Evolutionary conservation across 2,888 invertebrate species (phyloP).

Genomic region (Phymatocera aterrima): DNA sequence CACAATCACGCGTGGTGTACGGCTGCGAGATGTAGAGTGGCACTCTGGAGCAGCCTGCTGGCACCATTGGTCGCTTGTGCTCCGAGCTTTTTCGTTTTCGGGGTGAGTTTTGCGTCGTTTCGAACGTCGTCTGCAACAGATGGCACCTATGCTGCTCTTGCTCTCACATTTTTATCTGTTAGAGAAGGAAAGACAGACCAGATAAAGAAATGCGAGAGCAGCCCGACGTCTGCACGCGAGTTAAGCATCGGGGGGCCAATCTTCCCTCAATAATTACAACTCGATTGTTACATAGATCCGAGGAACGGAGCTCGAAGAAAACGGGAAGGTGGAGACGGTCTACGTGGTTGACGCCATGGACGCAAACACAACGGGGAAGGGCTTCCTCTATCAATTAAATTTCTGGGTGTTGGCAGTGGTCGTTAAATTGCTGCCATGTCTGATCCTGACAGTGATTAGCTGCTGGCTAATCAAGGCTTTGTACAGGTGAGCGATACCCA

Average conservation of each 20-base stretch:
- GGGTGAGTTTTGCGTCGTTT: slow-evolving; percentile 64
- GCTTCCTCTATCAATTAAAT: slow-evolving; percentile 82
- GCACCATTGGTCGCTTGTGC: slow-evolving; percentile 88
- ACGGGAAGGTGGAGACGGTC: slow-evolving; percentile 59
- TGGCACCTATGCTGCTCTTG: neutral
- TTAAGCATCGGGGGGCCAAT: neutral
- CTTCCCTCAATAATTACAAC: neutral
- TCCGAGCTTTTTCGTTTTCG: slow-evolving; percentile 88
- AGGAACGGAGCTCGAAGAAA: slow-evolving; percentile 57
- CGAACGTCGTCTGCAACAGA: neutral
- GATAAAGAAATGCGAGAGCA: neutral
- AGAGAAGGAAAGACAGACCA: neutral
- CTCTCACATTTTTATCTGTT: neutral
- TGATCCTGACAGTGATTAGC: slow-evolving; percentile 85
- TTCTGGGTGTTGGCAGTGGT: slow-evolving; percentile 90
- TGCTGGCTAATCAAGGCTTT: slow-evolving; percentile 84
- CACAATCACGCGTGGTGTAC: slow-evolving; percentile 86
- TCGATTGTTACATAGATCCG: slow-evolving; percentile 58
- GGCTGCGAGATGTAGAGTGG: slow-evolving; percentile 85
- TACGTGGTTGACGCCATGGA: slow-evolving; percentile 68
- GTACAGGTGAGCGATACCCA: slow-evolving; percentile 73
- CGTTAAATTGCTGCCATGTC: slow-evolving; percentile 88
- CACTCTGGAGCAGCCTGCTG: slow-evolving; percentile 86
- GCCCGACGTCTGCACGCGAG: neutral
- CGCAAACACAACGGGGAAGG: slow-evolving; percentile 78